Conservation (phyloP, 1,140 invertebrate genomes). For the Eulimnadia texana region DNA sequence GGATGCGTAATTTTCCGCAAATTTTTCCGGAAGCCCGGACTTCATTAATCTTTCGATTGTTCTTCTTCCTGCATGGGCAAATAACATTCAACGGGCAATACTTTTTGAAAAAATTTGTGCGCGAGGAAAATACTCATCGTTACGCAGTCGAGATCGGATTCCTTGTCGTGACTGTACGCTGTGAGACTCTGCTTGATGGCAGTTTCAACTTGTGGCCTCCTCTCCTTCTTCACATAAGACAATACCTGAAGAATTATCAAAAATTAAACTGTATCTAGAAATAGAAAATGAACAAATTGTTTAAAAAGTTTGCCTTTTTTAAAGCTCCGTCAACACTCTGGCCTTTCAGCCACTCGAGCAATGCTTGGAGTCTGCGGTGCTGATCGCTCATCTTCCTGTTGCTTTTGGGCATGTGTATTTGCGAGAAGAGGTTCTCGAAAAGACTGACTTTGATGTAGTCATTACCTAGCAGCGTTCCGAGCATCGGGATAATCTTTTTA, state of each 20-base stretch:
- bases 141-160: neutral
- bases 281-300: neutral
- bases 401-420: slow-evolving; percentile 44
- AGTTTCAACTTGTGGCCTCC: slow-evolving; percentile 19
- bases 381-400: slow-evolving; percentile 35
- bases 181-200: neutral
- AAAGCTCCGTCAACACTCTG: slow-evolving; percentile 48
- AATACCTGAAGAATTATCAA: slow-evolving; percentile 18
- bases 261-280: slow-evolving; percentile 11
- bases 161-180: slow-evolving; percentile 2
- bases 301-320: slow-evolving; percentile 30
- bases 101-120: too few relatives aligned
- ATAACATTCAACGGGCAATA: too few relatives aligned
- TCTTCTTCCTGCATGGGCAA: too few relatives aligned
- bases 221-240: slow-evolving; percentile 21
- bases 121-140: slow-evolving; percentile 5
- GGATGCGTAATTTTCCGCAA: neutral
- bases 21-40: neutral
- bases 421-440: slow-evolving; percentile 52
- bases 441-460: slow-evolving; percentile 57
- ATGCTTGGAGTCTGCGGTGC: slow-evolving; percentile 42
- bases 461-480: slow-evolving; percentile 70
- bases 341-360: slow-evolving; percentile 58
- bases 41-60: slow-evolving; percentile 3
- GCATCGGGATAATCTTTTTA: slow-evolving; percentile 49